phyloP scores from a whole-genome alignment of 2,113 vertebrate species.

The Laticauda colubrina region DNA sequence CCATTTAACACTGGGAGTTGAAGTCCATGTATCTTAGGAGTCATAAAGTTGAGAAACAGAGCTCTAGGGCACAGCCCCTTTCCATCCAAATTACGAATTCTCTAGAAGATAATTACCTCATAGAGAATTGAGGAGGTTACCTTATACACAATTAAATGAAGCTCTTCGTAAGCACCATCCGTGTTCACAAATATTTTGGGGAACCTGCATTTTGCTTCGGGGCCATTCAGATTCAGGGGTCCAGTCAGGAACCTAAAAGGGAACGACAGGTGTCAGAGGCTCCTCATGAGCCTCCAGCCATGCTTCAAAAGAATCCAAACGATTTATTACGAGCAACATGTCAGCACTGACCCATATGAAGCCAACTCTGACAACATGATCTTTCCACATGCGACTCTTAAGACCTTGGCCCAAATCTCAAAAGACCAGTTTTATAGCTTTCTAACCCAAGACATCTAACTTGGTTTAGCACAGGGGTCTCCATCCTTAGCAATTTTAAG shows the following conservation, averaged over 20 bases:
- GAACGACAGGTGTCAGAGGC: background rate
- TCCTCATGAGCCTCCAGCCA: no score
- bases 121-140: conserved; percentile 61
- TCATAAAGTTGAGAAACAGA: background rate
- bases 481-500: no score
- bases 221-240: conserved; percentile 91
- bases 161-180: conserved; percentile 85
- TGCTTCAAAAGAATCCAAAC: no score
- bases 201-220: conserved; percentile 92
- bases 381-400: background rate
- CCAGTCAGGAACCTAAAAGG: conserved; percentile 91
- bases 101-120: background rate
- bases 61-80: background rate
- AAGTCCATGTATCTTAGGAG: background rate
- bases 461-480: background rate
- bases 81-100: background rate
- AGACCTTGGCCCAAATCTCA: background rate
- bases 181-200: conserved; percentile 95
- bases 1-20: background rate
- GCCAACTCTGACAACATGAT: background rate
- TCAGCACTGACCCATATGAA: no score
- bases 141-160: conserved; percentile 98
- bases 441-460: background rate
- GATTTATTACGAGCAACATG: no score
- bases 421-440: background rate